These are phyloP conservation scores for Alethe castanea DNA, from an alignment of 2,113 vertebrate genomes.

Conservation along the genomic window DNA sequence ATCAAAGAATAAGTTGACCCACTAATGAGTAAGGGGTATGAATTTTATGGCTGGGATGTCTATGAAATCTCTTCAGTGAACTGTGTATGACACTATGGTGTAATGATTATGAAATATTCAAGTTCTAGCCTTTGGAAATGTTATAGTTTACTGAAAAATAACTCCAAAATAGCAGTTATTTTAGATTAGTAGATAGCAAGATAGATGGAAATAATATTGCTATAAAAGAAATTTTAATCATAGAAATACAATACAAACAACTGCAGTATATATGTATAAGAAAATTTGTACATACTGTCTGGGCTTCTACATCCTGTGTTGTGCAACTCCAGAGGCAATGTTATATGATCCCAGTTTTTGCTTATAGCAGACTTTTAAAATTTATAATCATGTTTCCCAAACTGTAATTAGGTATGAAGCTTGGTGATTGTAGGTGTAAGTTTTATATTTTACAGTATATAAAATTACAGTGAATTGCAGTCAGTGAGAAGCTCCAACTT, in stretches of 20 bases:
- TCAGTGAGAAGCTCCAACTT: neutral
- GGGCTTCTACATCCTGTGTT: neutral
- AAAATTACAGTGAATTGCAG: neutral
- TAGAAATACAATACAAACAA: neutral
- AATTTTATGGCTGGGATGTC: neutral
- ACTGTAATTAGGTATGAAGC: neutral
- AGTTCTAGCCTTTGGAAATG: neutral
- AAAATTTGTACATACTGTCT: neutral
- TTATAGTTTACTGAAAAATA: neutral
- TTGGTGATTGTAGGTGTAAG: neutral
- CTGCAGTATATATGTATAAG: neutral
- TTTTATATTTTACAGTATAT: neutral
- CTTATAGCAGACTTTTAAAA: neutral
- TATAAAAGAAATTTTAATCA: neutral
- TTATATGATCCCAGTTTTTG: neutral
- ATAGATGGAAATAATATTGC: neutral
- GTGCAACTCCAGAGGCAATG: neutral
- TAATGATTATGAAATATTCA: neutral
- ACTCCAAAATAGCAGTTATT: neutral
- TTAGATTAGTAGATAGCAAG: neutral
- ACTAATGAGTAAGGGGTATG: neutral
- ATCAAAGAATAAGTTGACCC: neutral
- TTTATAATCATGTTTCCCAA: neutral
- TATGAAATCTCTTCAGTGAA: neutral
- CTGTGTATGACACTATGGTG: neutral